phyloP scores from a whole-genome alignment of 1,140 invertebrate genomes.

The Pogonognathellus flavescens region DNA sequence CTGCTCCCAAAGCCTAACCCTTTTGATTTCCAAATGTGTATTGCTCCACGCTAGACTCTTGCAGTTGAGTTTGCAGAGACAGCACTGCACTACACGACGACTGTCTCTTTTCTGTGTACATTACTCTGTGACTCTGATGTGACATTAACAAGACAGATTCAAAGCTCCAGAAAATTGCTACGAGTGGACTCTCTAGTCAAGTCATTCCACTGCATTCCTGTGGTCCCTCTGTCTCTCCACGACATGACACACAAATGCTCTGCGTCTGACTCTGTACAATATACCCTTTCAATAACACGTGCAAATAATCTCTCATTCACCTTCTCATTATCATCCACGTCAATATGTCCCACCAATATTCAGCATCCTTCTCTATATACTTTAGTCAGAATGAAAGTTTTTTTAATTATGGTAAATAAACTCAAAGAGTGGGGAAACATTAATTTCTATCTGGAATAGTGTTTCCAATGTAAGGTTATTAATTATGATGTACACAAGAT shows the following conservation, averaged over 20 bases:
- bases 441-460: too few relatives aligned
- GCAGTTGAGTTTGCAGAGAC: not conserved
- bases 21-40: too few relatives aligned
- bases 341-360: too few relatives aligned
- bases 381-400: too few relatives aligned
- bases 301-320: not conserved
- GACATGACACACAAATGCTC: constrained; percentile 2
- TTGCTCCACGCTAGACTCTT: not conserved
- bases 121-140: constrained; percentile 46
- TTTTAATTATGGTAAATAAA: too few relatives aligned
- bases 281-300: constrained; percentile 17
- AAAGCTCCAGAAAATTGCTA: constrained; percentile 55
- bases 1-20: too few relatives aligned
- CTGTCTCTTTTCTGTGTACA: not conserved
- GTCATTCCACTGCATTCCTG: constrained; percentile 47
- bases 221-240: constrained; percentile 13
- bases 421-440: too few relatives aligned
- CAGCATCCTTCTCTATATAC: too few relatives aligned
- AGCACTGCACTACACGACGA: not conserved
- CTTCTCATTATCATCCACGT: not conserved
- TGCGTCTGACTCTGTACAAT: constrained; percentile 18
- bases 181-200: constrained; percentile 55
- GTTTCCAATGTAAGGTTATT: too few relatives aligned
- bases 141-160: constrained; percentile 55
- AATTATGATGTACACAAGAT: too few relatives aligned